Conservation (phyloP, 2,797 vertebrate species). For the Syngnathus rostellatus region DNA sequence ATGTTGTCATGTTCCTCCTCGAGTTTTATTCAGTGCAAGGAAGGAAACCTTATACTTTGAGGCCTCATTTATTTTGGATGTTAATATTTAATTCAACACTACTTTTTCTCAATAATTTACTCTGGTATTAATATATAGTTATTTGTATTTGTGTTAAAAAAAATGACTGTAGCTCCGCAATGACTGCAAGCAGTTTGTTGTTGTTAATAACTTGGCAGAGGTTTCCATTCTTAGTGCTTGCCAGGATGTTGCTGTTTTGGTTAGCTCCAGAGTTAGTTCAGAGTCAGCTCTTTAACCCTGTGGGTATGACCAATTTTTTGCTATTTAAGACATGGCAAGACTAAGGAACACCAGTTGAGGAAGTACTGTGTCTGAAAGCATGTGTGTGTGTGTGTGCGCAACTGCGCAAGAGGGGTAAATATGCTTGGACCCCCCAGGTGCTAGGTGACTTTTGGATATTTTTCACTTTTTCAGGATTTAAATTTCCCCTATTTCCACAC, state of each 20-base stretch:
- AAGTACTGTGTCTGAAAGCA: neutral
- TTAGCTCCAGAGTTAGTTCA: neutral
- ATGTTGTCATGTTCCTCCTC: neutral
- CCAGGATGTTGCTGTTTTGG: neutral
- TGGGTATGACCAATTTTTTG: too few relatives aligned
- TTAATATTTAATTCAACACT: constrained; percentile 1
- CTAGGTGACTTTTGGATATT: too few relatives aligned
- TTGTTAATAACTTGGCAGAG: neutral
- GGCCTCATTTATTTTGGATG: neutral
- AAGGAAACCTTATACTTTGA: neutral
- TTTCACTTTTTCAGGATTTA: too few relatives aligned
- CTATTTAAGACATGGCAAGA: neutral
- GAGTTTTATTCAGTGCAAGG: neutral
- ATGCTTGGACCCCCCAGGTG: too few relatives aligned
- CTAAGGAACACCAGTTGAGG: neutral
- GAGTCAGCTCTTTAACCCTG: too few relatives aligned
- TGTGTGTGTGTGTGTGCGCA: neutral
- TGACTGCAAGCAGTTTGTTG: neutral
- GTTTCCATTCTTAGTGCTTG: neutral
- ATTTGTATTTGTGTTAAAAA: too few relatives aligned
- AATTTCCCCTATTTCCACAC: too few relatives aligned
- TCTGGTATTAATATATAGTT: neutral
- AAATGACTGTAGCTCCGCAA: neutral
- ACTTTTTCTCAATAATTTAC: neutral
- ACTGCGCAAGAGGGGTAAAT: too few relatives aligned